Conservation (phyloP, 2,888 invertebrate species). For the Pandemis corylana region DNA sequence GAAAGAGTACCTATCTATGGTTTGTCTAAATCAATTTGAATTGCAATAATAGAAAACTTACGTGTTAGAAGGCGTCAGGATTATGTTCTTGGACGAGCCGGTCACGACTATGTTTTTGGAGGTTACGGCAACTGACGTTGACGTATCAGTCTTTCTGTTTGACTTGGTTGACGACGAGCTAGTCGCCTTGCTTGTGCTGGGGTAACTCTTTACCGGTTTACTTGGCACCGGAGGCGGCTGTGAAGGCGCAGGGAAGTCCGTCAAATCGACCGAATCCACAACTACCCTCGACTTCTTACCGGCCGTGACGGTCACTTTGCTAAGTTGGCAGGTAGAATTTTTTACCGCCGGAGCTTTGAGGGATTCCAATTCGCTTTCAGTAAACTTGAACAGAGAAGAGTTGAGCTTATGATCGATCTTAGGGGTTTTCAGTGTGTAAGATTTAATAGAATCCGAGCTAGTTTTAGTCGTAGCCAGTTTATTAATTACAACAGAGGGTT, state of each 20-base stretch:
- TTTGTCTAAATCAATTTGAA: background rate
- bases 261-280: slow-evolving; percentile 42
- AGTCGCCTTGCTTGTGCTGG: slow-evolving; percentile 3
- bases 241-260: slow-evolving; percentile 19
- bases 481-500: background rate
- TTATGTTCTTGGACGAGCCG: slow-evolving; percentile 56
- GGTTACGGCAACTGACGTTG: slow-evolving; percentile 41
- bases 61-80: slow-evolving; percentile 44
- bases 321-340: background rate
- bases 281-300: background rate
- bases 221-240: slow-evolving; percentile 16
- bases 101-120: slow-evolving; percentile 44
- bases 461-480: background rate
- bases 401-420: background rate
- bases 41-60: slow-evolving; percentile 12
- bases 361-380: background rate
- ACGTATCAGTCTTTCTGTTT: slow-evolving; percentile 12
- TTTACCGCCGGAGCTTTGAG: background rate
- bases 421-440: slow-evolving; percentile 2
- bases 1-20: too few relatives aligned
- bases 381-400: background rate
- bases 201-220: background rate
- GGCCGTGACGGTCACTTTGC: background rate
- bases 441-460: slow-evolving; percentile 4
- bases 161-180: slow-evolving; percentile 1